Base-by-base conservation (phyloP, 2,888 invertebrate species). In the Synergus japonicus region DNA sequence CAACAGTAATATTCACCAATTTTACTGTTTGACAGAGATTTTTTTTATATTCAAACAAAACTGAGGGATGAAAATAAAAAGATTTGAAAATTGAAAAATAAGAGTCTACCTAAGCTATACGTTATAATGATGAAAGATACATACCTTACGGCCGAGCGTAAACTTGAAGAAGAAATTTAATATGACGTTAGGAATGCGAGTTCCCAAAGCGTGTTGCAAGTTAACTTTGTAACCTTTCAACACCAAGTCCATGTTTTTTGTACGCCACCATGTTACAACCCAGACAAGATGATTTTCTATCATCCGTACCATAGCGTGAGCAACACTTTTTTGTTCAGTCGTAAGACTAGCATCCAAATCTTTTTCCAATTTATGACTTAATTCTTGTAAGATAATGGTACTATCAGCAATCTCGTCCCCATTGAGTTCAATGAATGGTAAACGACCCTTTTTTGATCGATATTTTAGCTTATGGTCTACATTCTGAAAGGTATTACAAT, bases 331-430 rank as follows among this genome's bases (percentile, higher is more conserved):
- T 92, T 98, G 98, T 90, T 97, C 97, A 85, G 96, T 93, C 82
- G 96, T 96, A 85, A 98, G 94, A 64, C 94, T 96, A 5, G 96
- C 95, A 92, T 98, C 98, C 87, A 97, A 93, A 90, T 98, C 96
- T 92, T 96, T 96, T 88, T 94, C 95, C 92, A 96, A 97, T 90
- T 96, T 96, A 90, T 96, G 95, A 65, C 97, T 95, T 81, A 98
- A 93, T 89, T 97, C 97, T 90, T 97, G 96, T 89, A 98, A 96
- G 90, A 98, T 98, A 89, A 97, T 96, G 84, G 96, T 95, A 90
- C 97, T 97, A 93, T 98, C 98, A 73, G 98, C 96, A 85, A 98
- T 96, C 93, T 98, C 98, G 91, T 97, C 97, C 65, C 98, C 98
- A 92, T 99, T 98, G 83, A 98, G 92, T 92, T 98, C 98, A 86